Evolutionary conservation across 2,797 vertebrate species (phyloP).

Genomic region (Pipistrellus kuhlii): DNA sequence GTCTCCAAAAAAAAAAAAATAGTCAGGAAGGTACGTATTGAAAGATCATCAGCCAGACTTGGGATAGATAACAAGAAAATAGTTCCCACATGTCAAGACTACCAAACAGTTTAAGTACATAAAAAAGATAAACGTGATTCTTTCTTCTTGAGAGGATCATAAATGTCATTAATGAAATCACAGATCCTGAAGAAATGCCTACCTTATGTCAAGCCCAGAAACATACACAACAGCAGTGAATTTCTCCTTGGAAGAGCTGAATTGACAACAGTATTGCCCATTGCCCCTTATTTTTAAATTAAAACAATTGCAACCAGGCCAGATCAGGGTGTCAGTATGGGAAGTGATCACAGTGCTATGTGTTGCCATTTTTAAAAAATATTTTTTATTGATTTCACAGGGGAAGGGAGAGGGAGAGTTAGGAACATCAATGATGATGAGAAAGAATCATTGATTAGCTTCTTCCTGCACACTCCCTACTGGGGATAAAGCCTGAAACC

Average conservation of each 20-base stretch:
- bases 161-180: not conserved
- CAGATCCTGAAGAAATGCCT: not conserved
- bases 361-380: not conserved
- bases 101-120: not conserved
- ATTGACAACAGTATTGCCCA: not conserved
- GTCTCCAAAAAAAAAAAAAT: not conserved
- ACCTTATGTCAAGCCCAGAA: not conserved
- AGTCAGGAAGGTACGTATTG: not conserved
- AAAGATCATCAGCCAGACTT: not conserved
- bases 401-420: no score
- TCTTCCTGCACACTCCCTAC: no score
- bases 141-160: not conserved
- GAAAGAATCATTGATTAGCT: no score
- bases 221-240: not conserved
- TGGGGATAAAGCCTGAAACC: no score
- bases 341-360: not conserved
- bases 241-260: not conserved
- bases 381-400: no score
- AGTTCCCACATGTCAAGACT: not conserved
- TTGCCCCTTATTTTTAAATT: not conserved
- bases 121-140: not conserved
- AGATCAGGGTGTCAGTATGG: not conserved
- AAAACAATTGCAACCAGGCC: not conserved
- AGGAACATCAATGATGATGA: no score
- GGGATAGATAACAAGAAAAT: constrained; percentile 20